A percentile compares a stretch with the other conserved stretches of the same genome.
Conservation (phyloP, 2,888 invertebrate genomes). For the Synergus umbraculus region DNA sequence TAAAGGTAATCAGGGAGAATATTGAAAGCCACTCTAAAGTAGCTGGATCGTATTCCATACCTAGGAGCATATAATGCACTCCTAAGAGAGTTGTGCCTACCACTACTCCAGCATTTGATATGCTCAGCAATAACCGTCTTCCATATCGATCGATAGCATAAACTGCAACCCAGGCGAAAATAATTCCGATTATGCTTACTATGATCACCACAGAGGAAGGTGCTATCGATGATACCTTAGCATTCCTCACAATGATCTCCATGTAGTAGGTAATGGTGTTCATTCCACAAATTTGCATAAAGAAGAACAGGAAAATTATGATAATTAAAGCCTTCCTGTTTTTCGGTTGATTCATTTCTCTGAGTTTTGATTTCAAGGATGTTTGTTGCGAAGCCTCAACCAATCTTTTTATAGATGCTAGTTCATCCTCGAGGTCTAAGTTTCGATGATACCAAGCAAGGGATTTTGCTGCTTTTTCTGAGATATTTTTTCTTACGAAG, state of each 20-base stretch:
- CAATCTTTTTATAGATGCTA: conserved; percentile 55
- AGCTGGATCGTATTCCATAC: conserved; percentile 49
- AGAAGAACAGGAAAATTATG: conserved; percentile 58
- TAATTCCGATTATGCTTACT: conserved; percentile 51
- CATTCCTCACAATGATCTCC: conserved; percentile 61
- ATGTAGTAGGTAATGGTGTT: conserved; percentile 61
- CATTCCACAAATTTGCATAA: conserved; percentile 65
- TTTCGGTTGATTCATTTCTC: conserved; percentile 49
- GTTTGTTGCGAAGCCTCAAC: conserved; percentile 49
- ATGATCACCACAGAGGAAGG: conserved; percentile 61
- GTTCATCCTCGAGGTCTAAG: conserved; percentile 60
- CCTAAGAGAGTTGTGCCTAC: conserved; percentile 58
- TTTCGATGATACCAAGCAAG: conserved; percentile 66
- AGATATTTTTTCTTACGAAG: conserved; percentile 52
- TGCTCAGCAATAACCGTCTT: conserved; percentile 49
- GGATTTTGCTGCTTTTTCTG: conserved; percentile 62
- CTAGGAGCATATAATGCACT: conserved; percentile 61
- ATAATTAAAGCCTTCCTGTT: conserved; percentile 61
- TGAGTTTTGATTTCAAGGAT: conserved; percentile 41
- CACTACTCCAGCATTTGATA: conserved; percentile 55
- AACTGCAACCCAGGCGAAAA: conserved; percentile 42
- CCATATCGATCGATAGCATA: conserved; percentile 56
- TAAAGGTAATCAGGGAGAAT: conserved; percentile 57
- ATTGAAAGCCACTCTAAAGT: conserved; percentile 63
- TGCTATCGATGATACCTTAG: conserved; percentile 55